Evolutionary conservation across 1,140 invertebrate genomes (phyloP).

Genomic region (Drosophila grimshawi): DNA sequence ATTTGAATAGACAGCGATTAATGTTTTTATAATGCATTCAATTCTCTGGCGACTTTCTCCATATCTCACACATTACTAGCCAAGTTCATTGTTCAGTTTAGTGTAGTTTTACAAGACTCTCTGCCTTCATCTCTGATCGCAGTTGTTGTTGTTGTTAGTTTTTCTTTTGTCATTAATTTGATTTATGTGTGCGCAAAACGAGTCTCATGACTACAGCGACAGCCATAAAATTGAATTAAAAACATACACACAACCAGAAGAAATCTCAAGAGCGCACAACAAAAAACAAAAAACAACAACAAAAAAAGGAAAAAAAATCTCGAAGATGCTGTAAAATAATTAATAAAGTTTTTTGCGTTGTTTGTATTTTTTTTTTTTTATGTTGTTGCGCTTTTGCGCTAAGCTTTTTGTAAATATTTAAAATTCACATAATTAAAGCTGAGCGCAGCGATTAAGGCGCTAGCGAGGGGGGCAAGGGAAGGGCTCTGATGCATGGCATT

Average conservation of each 20-base stretch:
- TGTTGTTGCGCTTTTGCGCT: conserved; percentile 26
- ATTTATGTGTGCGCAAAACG: conserved; percentile 72
- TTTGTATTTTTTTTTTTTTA: conserved; percentile 51
- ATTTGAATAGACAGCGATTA: too few relatives aligned
- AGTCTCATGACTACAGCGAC: conserved; percentile 61
- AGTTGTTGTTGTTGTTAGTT: conserved; percentile 11
- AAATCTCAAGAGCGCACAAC: conserved; percentile 26
- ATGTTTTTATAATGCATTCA: too few relatives aligned
- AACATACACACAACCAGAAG: conserved; percentile 45
- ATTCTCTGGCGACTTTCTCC: neutral
- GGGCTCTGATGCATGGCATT: conserved; percentile 40
- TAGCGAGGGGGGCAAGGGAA: neutral
- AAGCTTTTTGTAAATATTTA: conserved; percentile 82
- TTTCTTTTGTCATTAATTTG: conserved; percentile 79
- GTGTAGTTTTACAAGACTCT: neutral
- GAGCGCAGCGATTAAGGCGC: conserved; percentile 63
- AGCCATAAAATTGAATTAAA: conserved; percentile 82
- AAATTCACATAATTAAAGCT: conserved; percentile 83
- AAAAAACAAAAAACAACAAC: conserved; percentile 33
- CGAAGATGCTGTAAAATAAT: conserved; percentile 79
- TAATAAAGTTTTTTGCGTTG: conserved; percentile 82
- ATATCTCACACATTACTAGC: neutral
- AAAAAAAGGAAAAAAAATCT: conserved; percentile 23
- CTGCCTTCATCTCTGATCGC: neutral
- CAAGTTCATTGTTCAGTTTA: neutral